phyloP scores from a whole-genome alignment of 1,140 invertebrate genomes.

The Bombus cullumanus region DNA sequence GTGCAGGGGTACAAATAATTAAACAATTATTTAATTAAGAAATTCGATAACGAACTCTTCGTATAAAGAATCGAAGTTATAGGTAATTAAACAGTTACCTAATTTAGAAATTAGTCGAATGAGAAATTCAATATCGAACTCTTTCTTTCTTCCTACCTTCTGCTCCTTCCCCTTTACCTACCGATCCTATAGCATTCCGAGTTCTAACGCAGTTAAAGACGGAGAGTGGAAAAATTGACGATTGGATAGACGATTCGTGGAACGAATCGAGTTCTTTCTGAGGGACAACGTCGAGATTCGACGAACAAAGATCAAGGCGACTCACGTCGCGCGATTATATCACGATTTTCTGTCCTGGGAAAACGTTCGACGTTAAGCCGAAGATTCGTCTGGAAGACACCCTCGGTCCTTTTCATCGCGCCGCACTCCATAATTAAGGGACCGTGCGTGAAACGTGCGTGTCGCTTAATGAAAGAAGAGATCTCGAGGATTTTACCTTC shows the following conservation, averaged over 20 bases:
- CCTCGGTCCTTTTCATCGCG: not conserved
- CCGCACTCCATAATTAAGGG: slow-evolving; percentile 55
- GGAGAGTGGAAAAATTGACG: not conserved
- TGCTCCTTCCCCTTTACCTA: not conserved
- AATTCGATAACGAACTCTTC: not conserved
- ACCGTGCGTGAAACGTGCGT: slow-evolving; percentile 59
- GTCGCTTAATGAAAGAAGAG: slow-evolving; percentile 58
- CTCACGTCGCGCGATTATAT: slow-evolving; percentile 8
- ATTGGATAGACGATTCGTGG: too few relatives aligned
- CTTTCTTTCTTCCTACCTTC: not conserved
- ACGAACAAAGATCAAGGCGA: not conserved
- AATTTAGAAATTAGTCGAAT: not conserved
- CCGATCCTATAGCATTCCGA: too few relatives aligned
- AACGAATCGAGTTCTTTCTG: not conserved
- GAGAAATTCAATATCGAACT: not conserved
- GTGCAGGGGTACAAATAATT: too few relatives aligned
- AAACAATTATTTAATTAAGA: not conserved
- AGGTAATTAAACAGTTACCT: too few relatives aligned
- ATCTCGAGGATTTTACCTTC: slow-evolving; percentile 43
- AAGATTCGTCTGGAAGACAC: not conserved
- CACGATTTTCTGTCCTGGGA: slow-evolving; percentile 13
- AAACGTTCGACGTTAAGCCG: not conserved
- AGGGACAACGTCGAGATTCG: not conserved
- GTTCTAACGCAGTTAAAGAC: not conserved
- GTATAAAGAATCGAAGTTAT: too few relatives aligned